Conservation (phyloP, 1,140 invertebrate species). For the Lysiphlebus fabarum region DNA sequence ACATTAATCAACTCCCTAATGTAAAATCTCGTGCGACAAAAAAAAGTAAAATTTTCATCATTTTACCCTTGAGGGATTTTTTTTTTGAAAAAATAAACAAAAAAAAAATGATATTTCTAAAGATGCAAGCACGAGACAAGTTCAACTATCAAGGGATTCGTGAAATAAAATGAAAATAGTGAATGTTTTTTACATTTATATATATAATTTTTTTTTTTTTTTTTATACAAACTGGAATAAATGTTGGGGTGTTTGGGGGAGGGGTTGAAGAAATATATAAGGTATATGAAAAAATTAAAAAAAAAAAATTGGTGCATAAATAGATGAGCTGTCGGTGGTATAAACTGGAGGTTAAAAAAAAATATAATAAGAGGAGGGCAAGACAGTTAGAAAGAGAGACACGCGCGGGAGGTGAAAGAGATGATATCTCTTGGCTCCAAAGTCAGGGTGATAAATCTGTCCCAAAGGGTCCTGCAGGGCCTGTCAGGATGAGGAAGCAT, state of each 20-base stretch:
- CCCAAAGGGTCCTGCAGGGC: conserved; percentile 12
- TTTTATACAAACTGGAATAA: neutral
- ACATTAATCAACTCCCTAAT: conserved; percentile 5
- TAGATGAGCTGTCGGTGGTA: conserved; percentile 44
- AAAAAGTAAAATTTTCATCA: conserved; percentile 1
- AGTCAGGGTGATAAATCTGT: conserved; percentile 51
- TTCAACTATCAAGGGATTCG: neutral
- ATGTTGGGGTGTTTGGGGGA: conserved; percentile 13
- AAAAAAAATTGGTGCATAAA: conserved; percentile 42
- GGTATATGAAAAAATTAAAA: conserved; percentile 30
- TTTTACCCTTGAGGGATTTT: neutral
- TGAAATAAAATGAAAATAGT: neutral
- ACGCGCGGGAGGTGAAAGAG: conserved; percentile 43
- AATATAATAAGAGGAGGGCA: conserved; percentile 36
- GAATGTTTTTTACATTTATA: too few species aligned
- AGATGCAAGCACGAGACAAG: conserved; percentile 3
- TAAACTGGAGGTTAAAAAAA: conserved; percentile 32
- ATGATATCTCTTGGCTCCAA: conserved; percentile 50
- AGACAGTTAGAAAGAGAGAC: conserved; percentile 37
- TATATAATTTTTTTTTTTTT: too few species aligned
- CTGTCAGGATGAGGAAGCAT: neutral
- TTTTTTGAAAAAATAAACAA: neutral
- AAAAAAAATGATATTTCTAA: conserved; percentile 4
- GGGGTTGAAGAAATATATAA: conserved; percentile 30
- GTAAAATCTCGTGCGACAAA: neutral